Evolutionary conservation across 2,113 vertebrate genomes (phyloP).

Genomic region (Bubo bubo): DNA sequence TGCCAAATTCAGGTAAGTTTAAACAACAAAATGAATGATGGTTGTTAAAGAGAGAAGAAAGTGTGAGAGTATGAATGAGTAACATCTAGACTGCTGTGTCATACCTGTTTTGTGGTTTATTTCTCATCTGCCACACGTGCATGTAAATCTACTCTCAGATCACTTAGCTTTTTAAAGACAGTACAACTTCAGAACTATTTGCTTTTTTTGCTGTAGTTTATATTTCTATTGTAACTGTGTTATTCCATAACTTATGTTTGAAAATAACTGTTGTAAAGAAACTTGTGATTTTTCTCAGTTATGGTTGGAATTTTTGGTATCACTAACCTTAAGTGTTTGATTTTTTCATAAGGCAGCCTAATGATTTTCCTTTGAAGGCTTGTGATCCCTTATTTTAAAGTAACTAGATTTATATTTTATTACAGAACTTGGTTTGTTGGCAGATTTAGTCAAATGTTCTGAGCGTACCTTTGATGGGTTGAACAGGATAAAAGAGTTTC

Average conservation of each 20-base stretch:
- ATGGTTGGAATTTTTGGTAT: not conserved
- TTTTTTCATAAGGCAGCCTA: conserved; percentile 21
- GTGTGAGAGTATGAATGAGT: not conserved
- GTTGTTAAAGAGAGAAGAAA: not conserved
- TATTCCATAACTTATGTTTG: not conserved
- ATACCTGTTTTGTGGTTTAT: not conserved
- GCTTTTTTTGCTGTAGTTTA: not conserved
- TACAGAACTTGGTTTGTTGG: conserved; percentile 40
- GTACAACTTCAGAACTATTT: not conserved
- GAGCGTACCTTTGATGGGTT: conserved; percentile 44
- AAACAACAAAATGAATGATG: not conserved
- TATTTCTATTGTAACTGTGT: not conserved
- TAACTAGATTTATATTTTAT: conserved; percentile 53
- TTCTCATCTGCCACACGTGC: fast-evolving
- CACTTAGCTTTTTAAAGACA: not conserved
- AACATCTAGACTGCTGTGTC: not conserved
- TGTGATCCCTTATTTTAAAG: conserved; percentile 26
- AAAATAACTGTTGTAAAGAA: not conserved
- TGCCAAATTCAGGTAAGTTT: not conserved
- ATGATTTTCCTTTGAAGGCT: conserved; percentile 52
- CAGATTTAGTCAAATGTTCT: conserved; percentile 53
- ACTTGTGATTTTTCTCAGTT: not conserved
- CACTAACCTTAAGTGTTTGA: not conserved
- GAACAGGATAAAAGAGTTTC: conserved; percentile 56
- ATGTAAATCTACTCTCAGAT: not conserved